These are phyloP conservation scores for Turnix velox DNA, from an alignment of 2,113 vertebrate genomes.

Conservation along the genomic window DNA sequence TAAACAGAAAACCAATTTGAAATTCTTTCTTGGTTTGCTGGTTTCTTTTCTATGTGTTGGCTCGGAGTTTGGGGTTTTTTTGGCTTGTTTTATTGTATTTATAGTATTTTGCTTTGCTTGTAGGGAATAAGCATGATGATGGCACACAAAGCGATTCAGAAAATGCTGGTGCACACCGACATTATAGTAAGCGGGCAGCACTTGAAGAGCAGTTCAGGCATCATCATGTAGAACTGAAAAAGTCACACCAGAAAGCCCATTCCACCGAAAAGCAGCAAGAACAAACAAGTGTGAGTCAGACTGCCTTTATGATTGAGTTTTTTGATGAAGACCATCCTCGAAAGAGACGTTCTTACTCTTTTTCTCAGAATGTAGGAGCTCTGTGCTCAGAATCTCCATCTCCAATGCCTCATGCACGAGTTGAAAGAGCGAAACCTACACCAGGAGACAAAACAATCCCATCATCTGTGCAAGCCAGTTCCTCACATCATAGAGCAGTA, in stretches of 20 bases:
- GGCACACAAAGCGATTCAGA: conserved; percentile 98
- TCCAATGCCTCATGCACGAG: conserved; percentile 79
- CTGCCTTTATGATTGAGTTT: conserved; percentile 93
- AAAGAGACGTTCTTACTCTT: conserved; percentile 90
- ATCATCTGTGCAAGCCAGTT: conserved; percentile 74
- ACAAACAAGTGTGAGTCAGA: conserved; percentile 74
- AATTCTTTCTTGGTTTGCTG: neutral
- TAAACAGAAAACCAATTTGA: neutral
- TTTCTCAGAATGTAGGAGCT: conserved; percentile 84
- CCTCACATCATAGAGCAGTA: conserved; percentile 70
- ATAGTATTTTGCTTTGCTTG: conserved; percentile 22
- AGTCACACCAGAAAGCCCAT: conserved; percentile 66
- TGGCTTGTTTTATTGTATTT: neutral
- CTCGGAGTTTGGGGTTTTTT: neutral
- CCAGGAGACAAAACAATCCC: conserved; percentile 76
- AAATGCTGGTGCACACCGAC: conserved; percentile 85
- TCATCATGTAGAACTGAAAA: conserved; percentile 75
- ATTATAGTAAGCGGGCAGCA: conserved; percentile 80
- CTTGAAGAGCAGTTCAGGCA: conserved; percentile 87
- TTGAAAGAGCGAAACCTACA: conserved; percentile 73
- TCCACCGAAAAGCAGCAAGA: conserved; percentile 73
- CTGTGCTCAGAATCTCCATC: conserved; percentile 79
- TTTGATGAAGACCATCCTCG: conserved; percentile 90
- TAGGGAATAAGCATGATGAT: conserved; percentile 97
- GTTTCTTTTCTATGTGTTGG: neutral